Conservation (phyloP, 1,140 invertebrate species). For the Tetramorium simillimum region DNA sequence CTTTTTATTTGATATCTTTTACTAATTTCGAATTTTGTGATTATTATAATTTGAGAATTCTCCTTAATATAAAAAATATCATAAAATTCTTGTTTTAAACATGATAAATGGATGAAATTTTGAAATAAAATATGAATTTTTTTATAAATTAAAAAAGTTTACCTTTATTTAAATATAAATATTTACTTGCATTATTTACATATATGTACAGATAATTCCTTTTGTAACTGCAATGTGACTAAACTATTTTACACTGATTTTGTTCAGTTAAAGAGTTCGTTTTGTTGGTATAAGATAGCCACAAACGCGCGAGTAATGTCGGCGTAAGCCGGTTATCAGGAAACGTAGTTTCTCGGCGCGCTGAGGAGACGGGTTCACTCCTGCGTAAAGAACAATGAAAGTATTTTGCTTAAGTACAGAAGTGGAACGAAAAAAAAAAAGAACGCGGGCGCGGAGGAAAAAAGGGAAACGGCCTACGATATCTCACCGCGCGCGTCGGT, state of each 20-base stretch:
- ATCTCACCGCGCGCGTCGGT: slow-evolving; percentile 47
- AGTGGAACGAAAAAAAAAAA: slow-evolving; percentile 69
- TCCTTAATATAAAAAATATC: not conserved
- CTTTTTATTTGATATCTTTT: no score
- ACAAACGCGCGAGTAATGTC: not conserved
- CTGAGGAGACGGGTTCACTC: not conserved
- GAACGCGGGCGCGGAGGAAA: not conserved
- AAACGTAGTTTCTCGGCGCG: slow-evolving; percentile 34
- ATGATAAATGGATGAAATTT: no score
- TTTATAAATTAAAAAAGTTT: not conserved
- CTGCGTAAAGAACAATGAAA: slow-evolving; percentile 16
- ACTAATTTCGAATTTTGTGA: not conserved
- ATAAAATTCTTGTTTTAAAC: not conserved
- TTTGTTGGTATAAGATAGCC: not conserved
- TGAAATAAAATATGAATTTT: not conserved
- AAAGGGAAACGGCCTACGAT: slow-evolving; percentile 37
- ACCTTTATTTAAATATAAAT: no score
- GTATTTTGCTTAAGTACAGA: slow-evolving; percentile 65
- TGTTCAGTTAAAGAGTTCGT: not conserved
- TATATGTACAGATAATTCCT: not conserved
- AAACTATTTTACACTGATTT: not conserved
- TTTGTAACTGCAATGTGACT: not conserved
- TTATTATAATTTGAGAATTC: not conserved
- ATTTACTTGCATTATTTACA: no score
- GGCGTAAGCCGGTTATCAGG: not conserved